Percentiles rank a stretch among this genome's conserved stretches.
Conservation (phyloP, 1,140 invertebrate species). For the Bilobella aurantiaca region DNA sequence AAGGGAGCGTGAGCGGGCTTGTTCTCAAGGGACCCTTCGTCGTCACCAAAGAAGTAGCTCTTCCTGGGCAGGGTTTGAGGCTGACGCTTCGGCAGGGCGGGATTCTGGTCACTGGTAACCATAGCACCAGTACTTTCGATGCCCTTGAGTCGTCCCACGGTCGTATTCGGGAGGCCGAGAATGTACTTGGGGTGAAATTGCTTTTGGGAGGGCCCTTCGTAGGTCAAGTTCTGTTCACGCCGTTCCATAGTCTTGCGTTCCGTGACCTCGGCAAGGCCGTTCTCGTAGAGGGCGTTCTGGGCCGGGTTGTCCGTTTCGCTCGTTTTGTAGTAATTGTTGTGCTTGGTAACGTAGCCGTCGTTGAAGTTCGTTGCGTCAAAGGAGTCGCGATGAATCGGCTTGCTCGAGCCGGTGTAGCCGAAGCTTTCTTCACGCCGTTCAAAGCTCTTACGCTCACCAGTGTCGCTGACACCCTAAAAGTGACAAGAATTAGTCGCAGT, state of each 20-base stretch:
- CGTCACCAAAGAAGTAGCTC: constrained; percentile 31
- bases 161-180: constrained; percentile 41
- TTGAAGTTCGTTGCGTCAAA: constrained; percentile 24
- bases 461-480: constrained; percentile 29
- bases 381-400: constrained; percentile 19
- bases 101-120: constrained; percentile 39
- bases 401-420: constrained; percentile 27
- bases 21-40: constrained; percentile 21
- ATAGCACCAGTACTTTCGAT: constrained; percentile 41
- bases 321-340: constrained; percentile 33
- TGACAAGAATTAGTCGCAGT: constrained; percentile 3
- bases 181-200: constrained; percentile 35
- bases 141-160: constrained; percentile 61
- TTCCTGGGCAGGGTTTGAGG: constrained; percentile 63
- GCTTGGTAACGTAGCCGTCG: constrained; percentile 32
- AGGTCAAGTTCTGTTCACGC: constrained; percentile 26
- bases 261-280: constrained; percentile 32
- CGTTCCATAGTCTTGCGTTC: constrained; percentile 33
- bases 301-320: constrained; percentile 32
- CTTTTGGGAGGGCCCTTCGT: constrained; percentile 33
- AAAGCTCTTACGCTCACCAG: constrained; percentile 31
- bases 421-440: constrained; percentile 34
- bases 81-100: constrained; percentile 50
- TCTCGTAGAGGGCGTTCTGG: constrained; percentile 31
- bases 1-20: neutral